A percentile compares a stretch with the other conserved stretches of the same genome.
These are phyloP conservation scores for Wiebesia pumilae DNA, from an alignment of 1,140 invertebrate species.

Conservation along the genomic window DNA sequence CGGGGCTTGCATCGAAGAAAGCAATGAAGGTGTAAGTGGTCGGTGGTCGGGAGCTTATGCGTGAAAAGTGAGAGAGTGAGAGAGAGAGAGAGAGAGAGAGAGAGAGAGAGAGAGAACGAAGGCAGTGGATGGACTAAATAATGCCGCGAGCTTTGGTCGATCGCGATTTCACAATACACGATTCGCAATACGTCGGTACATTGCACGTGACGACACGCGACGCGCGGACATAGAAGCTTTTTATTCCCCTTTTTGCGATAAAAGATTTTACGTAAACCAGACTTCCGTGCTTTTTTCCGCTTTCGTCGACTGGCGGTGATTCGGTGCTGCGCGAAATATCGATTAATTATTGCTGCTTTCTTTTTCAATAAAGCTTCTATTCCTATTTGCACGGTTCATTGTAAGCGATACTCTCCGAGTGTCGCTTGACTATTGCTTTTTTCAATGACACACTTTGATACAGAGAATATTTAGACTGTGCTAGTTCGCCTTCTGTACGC, in stretches of 20 bases:
- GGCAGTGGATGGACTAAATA: constrained; percentile 1
- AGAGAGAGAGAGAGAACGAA: background rate
- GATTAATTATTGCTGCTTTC: background rate
- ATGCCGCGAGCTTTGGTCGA: background rate
- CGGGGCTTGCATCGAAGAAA: background rate
- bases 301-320: background rate
- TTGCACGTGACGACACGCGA: background rate
- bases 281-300: background rate
- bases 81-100: background rate
- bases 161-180: background rate
- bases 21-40: background rate
- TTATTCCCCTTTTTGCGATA: background rate
- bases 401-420: background rate
- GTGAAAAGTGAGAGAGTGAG: background rate
- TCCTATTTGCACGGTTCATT: background rate
- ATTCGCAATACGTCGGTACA: background rate
- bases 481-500: background rate
- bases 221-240: background rate
- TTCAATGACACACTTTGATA: constrained; percentile 34
- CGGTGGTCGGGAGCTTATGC: no score
- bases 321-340: background rate
- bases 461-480: background rate
- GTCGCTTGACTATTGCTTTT: background rate
- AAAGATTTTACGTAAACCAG: background rate
- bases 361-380: no score